These are phyloP conservation scores for Lasioglossum leucozonium DNA, from an alignment of 2,888 invertebrate genomes.

Conservation along the genomic window DNA sequence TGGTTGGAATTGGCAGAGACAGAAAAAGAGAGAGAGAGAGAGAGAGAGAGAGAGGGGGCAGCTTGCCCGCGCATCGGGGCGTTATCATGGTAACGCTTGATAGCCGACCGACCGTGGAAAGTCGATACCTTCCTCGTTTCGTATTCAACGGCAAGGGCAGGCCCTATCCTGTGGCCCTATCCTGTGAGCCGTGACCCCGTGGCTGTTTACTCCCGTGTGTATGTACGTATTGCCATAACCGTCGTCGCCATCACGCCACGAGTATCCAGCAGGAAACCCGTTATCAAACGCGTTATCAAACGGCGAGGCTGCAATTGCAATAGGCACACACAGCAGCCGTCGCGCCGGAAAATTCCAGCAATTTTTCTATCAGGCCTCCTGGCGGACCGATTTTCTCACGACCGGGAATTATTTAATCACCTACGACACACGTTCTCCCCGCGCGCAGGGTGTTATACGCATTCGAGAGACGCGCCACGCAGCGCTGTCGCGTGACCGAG, in stretches of 20 bases:
- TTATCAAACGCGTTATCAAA: slow-evolving; percentile 39
- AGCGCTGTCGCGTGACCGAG: background rate
- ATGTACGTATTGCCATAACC: background rate
- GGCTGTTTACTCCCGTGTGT: slow-evolving; percentile 44
- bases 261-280: slow-evolving; percentile 39
- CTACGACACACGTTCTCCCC: background rate
- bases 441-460: slow-evolving; percentile 17
- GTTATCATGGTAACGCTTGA: slow-evolving; percentile 83
- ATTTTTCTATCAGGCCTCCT: slow-evolving; percentile 54
- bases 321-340: background rate
- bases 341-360: slow-evolving; percentile 49
- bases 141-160: slow-evolving; percentile 76
- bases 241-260: background rate
- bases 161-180: slow-evolving; percentile 74
- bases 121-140: slow-evolving; percentile 81
- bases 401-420: slow-evolving; percentile 46
- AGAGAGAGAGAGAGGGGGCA: background rate
- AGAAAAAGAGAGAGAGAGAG: background rate
- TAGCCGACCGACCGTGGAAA: slow-evolving; percentile 76
- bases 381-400: slow-evolving; percentile 44
- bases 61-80: slow-evolving; percentile 64
- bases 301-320: slow-evolving; percentile 45
- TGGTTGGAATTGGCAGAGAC: slow-evolving; percentile 38
- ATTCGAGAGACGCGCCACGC: slow-evolving; percentile 15
- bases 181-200: slow-evolving; percentile 50